Evolutionary conservation across 1,140 invertebrate species (phyloP), one percentile per base, ranked within the genome.

Genomic region (Melitaea cinxia): DNA sequence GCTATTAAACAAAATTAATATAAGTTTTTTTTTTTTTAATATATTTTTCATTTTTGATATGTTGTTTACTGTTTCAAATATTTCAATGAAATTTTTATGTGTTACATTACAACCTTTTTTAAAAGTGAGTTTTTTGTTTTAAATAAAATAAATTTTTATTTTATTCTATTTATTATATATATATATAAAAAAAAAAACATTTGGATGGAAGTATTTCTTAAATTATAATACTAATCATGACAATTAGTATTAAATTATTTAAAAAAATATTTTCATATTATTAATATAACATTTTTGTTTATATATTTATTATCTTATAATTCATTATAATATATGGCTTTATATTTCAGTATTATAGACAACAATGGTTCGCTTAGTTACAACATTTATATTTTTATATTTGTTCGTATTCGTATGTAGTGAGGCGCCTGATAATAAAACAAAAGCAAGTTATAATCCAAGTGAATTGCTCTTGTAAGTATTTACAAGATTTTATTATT

Each of bases 381-480:
- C 10, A 9, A 12, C 2, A 47, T 23, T 47, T 12, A 10, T 9
- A 23, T 47, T 47, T 47, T 47, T 47, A 12, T 0, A 47, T 23
- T 10, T 21, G 1, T 21, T 21, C 4, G n/a, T 10, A 24, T 42
- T 42, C 17, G 42, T 14, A n/a, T 56, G 17, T 45, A 15, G 39
- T 55, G 24, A 28, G 7, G 17, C 52, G 57, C 50, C 30, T 47
- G 60, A 5, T 1, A 61, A 33, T 26, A 56, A 47, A 56, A 64
- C 28, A 0, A 57, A 26, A 65, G 52, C 57, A 56, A 60, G 17
- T 1, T 68, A 68, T 23, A 55, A 58, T 24, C 35, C 68, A 30
- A 28, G 35, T 2, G 62, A 65, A 30, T 55, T 70, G 50, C 19
- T 70, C 28, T 55, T 10, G 68, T 65, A 65, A 65, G 68, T 65